Evolutionary conservation across 2,113 vertebrate genomes (phyloP), one percentile per base, ranked within the genome.

Genomic region (Prunella fulvescens): DNA sequence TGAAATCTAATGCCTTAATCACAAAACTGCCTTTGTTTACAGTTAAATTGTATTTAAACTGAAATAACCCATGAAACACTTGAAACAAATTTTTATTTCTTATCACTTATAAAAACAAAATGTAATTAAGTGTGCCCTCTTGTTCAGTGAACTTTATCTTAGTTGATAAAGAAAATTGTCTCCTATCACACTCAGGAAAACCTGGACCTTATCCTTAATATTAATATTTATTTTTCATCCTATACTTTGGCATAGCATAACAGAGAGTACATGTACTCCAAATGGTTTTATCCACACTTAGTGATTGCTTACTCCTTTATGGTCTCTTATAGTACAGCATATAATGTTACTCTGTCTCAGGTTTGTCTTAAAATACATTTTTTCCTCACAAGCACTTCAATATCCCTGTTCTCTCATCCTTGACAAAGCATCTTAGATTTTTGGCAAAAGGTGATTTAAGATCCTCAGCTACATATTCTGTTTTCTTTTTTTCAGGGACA

Each of bases 1-100:
- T 88, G 80, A 91, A 91, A 92, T 88, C 82, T 92, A 86, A 94
- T 86, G 56, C 83, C 64, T 84, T 88, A 86, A 83, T 88, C 86
- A 81, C 39, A 56, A 86, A 93, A 64, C 64, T 78, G 47, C 33
- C 48, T 86, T 93, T 96, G 91, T 93, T 92, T 96, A 78, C 67
- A 24, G 50, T 77, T 62, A 92, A 92, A 81, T 90, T 86, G 35
- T 64, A 78, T 81, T 90, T 86, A 66, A 93, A 70, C 14, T 23
- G 37, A 88, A 80, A 73, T 60, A 70, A 81, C 47, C 42, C 60
- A 35, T 4, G 10, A 81, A 44, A 50, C 37, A 67, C 69, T 86
- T 88, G 56, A 88, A 92, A 83, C 24, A 78, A 71, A 25, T 70
- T 81, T 92, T 93, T 81, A 74, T 78, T 94, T 88, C 72, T 88